Base-by-base conservation (phyloP, 2,888 invertebrate genomes). In the Drosophila mayaguana region DNA sequence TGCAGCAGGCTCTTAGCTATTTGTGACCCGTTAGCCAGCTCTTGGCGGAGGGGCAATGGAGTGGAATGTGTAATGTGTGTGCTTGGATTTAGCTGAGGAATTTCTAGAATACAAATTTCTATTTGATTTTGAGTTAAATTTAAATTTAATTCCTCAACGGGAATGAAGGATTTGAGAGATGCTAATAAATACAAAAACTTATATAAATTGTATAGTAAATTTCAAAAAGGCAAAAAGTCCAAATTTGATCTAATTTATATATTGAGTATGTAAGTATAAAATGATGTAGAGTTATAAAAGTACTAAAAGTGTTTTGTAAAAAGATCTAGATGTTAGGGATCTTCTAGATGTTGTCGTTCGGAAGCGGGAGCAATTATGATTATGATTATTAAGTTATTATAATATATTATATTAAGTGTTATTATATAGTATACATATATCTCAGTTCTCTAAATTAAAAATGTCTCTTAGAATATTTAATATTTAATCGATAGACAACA, bases 61-160 rank as follows among this genome's bases (percentile, higher is more conserved):
- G 48, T 56, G 36, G 38, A 64, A 38, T 57, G 55, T 46, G 56
- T 28, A 57, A 42, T 56, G 56, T 50, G 67, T 51, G 32, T 42
- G 43, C 55, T 14, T 16, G 22, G 11, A 63, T 53, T 36, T 20
- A 36, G 18, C 20, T 45, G 18, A 2, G 22, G 28, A 34, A 53
- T 55, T 55, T 66, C 1, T 36, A 63, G 11, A 42, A 16, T 18
- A 7, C 8, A 4, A n/a, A 48, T 42, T 48, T 48, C 1, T 32
- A 60, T 25, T 40, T 20, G 7, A 36, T 22, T 18, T 46, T 14
- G 18, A 2, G 38, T 36, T 54, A 11, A 38, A 9, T 51, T 36
- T 34, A 51, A 38, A 54, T 40, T 25, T 25, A 25, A 2, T 38
- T 38, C 6, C 16, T 16, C 36, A 5, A 38, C 7, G 14, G 4